Conservation (phyloP, 2,888 invertebrate species). For the Tachina fera region DNA sequence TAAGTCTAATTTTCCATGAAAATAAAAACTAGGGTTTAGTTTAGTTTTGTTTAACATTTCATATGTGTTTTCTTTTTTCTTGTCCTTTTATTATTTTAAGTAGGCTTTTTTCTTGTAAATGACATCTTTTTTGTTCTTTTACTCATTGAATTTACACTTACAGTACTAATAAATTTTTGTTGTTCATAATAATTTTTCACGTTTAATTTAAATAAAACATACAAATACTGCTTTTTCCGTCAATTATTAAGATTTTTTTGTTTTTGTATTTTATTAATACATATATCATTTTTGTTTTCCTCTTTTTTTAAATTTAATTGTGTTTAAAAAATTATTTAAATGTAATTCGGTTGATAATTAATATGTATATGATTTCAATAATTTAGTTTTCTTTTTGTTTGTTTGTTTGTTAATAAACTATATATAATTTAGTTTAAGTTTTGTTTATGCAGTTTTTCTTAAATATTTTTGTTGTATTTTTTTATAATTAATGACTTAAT, state of each 20-base stretch:
- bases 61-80: conserved; percentile 67
- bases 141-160: conserved; percentile 66
- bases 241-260: conserved; percentile 49
- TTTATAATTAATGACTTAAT: conserved; percentile 75
- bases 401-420: conserved; percentile 74
- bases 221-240: conserved; percentile 70
- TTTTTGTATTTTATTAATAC: conserved; percentile 43
- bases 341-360: conserved; percentile 62
- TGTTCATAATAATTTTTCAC: conserved; percentile 50
- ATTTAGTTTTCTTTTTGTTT: conserved; percentile 39
- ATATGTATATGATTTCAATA: conserved; percentile 68
- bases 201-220: conserved; percentile 73
- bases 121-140: conserved; percentile 66
- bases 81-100: conserved; percentile 65
- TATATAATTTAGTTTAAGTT: conserved; percentile 72
- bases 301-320: conserved; percentile 44
- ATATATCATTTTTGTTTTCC: conserved; percentile 13
- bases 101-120: conserved; percentile 69
- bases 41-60: conserved; percentile 71
- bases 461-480: conserved; percentile 68
- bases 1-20: neutral
- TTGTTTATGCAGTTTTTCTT: conserved; percentile 61
- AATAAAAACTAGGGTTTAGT: conserved; percentile 20
- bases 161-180: conserved; percentile 59
- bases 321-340: conserved; percentile 69